Evolutionary conservation across 2,888 invertebrate species (phyloP), one percentile per base, ranked within the genome.

Genomic region (Callyntrura guangdongensis): DNA sequence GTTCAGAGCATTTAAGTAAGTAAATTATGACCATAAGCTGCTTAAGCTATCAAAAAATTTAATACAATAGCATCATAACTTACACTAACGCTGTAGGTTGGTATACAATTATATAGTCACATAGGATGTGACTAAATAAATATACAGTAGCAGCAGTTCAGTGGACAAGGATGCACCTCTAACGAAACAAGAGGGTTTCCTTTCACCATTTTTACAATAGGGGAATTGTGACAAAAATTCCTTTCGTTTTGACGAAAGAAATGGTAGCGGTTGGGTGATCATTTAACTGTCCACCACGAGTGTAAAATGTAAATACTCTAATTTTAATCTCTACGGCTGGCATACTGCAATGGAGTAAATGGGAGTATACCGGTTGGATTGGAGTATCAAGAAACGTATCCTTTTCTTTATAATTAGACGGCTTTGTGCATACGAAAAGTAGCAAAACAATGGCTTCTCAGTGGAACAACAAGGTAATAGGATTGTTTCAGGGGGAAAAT

Each of bases 11-110:
- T 79, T 87, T 83, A 89, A 89, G 72, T 84, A 89, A 89, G 59
- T 84, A 77, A 89, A 89, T 89, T 89, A 89, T 89, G 74, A 81
- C 67, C 14, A 59, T 89, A 89, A 89, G 83, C 89, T 12, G 77
- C 83, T 89, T 89, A 74, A 74, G 47, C 22, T 61, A 82, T 61
- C 82, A 82, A 82, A 82, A 72, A 45, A 27, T 72, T 45, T n/a
- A 11, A 45, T 22, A 61, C 61, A 61, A 61, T 61, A 61, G 5
- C 20, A 61, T 61, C 61, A 61, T 61, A 22, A 61, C 61, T 61
- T 61, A 22, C 4, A 8, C 61, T 67, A 22, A 67, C 25, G 67
- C 27, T 67, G 22, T 5, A 14, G 14, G 59, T 59, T 4, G 6
- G 22, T 8, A 61, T 11, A 22, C 22, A 6, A 61, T 20, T 11